These are phyloP conservation scores for Phaedon cochleariae DNA, from an alignment of 2,888 invertebrate species.

Conservation along the genomic window DNA sequence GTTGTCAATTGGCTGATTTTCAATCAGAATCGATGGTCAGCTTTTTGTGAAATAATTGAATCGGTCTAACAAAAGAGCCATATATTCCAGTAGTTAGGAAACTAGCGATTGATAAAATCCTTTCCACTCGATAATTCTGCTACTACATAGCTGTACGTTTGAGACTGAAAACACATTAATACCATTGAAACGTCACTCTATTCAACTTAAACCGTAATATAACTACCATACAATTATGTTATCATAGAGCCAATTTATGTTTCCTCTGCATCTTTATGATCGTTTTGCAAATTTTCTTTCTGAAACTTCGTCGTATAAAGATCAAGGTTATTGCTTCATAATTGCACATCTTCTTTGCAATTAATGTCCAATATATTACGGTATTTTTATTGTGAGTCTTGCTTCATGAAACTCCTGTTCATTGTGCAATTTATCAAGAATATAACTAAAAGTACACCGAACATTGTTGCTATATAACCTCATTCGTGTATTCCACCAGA, in stretches of 20 bases:
- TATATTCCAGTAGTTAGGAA: constrained; percentile 27
- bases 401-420: too few species aligned
- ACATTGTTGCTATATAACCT: too few species aligned
- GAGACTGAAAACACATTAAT: constrained; percentile 27
- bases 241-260: constrained; percentile 35
- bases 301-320: constrained; percentile 5
- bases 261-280: constrained; percentile 21
- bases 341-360: constrained; percentile 11
- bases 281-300: constrained; percentile 27
- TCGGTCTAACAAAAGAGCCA: constrained; percentile 19
- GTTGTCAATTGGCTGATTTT: too few species aligned
- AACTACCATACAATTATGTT: constrained; percentile 35
- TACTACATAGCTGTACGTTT: constrained; percentile 24
- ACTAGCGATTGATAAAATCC: constrained; percentile 25
- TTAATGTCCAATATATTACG: background rate
- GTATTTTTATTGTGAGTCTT: too few species aligned
- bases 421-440: background rate
- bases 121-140: constrained; percentile 6
- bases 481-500: too few species aligned
- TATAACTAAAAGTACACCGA: too few species aligned
- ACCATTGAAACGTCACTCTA: constrained; percentile 31
- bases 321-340: background rate
- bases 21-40: too few species aligned
- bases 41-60: background rate
- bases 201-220: constrained; percentile 15